Conservation (phyloP, 2,113 vertebrate species). For the Neoarius graeffei region DNA sequence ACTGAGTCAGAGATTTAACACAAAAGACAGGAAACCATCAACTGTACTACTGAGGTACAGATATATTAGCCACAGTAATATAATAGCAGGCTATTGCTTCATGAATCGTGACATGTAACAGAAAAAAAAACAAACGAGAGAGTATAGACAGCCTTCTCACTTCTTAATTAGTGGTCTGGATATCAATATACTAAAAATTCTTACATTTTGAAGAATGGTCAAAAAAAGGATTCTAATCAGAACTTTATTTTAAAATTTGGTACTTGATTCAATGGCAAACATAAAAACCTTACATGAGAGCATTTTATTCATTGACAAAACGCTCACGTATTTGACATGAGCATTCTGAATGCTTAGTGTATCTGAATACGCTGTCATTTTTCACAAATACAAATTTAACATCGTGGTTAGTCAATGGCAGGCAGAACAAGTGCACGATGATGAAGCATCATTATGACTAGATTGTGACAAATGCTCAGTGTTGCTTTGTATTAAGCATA, state of each 20-base stretch:
- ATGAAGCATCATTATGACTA: background rate
- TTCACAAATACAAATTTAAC: background rate
- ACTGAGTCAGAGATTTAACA: slow-evolving; percentile 28
- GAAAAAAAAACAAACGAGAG: background rate
- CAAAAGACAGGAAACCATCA: slow-evolving; percentile 29
- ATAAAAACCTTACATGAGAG: background rate
- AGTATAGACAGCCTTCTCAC: background rate
- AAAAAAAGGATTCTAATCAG: background rate
- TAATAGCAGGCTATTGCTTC: background rate
- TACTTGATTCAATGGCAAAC: slow-evolving; percentile 12
- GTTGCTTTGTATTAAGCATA: background rate
- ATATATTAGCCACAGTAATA: background rate
- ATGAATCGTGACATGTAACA: background rate
- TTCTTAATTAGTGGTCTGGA: background rate
- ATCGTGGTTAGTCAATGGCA: background rate
- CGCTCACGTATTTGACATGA: background rate
- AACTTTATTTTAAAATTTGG: slow-evolving; percentile 19
- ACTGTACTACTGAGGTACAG: background rate
- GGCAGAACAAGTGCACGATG: slow-evolving; percentile 5
- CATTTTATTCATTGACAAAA: background rate
- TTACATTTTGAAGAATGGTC: background rate
- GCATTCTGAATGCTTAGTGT: slow-evolving; percentile 10
- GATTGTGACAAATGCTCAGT: background rate
- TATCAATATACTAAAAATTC: background rate
- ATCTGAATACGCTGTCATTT: background rate